Conservation (phyloP, 2,113 vertebrate species). For the Sardina pilchardus region DNA sequence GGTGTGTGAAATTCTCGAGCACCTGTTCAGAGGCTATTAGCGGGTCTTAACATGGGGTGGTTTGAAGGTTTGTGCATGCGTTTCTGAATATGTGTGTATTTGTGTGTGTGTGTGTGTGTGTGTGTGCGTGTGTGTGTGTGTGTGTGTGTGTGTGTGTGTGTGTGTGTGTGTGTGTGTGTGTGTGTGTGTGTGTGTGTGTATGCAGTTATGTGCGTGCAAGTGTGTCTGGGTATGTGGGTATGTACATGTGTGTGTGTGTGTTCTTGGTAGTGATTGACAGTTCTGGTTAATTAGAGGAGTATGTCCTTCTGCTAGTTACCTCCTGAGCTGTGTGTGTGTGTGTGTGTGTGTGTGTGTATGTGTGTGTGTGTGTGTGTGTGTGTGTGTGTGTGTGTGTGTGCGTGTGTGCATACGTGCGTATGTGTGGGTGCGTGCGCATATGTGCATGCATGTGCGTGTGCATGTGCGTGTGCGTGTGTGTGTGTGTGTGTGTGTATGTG, state of each 20-base stretch:
- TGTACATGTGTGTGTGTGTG: background rate
- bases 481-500: too few species aligned
- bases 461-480: background rate
- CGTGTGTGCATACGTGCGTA: background rate
- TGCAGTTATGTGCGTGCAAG: background rate
- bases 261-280: too few species aligned
- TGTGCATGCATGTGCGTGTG: background rate
- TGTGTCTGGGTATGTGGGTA: background rate
- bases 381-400: slow-evolving; percentile 26
- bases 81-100: too few species aligned
- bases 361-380: slow-evolving; percentile 20
- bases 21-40: too few species aligned
- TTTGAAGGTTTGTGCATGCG: too few species aligned
- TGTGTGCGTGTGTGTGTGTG: background rate
- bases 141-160: background rate
- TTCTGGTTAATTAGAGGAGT: too few species aligned
- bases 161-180: background rate
- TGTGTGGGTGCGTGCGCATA: background rate
- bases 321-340: background rate
- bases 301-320: too few species aligned
- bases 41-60: too few species aligned
- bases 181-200: background rate
- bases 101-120: background rate
- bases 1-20: too few species aligned
- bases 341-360: background rate